phyloP scores from a whole-genome alignment of 2,888 invertebrate species.

The Lathronympha strigana region DNA sequence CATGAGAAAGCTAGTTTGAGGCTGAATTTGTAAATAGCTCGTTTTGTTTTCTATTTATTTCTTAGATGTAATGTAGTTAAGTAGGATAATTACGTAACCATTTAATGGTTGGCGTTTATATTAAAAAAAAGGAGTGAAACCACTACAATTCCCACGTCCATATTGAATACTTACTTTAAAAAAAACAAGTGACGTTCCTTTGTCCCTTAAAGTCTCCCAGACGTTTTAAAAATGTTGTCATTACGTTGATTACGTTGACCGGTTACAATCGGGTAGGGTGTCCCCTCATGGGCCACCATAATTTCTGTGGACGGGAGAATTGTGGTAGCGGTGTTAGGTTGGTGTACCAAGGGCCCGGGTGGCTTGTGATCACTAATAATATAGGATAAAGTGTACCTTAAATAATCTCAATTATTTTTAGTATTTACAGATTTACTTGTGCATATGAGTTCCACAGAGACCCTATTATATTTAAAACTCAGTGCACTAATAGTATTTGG shows the following conservation, averaged over 20 bases:
- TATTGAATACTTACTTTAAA: not conserved
- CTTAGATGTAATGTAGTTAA: conserved; percentile 56
- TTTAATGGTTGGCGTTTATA: conserved; percentile 59
- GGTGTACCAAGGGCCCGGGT: conserved; percentile 50
- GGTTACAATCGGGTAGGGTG: too few relatives aligned
- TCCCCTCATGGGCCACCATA: too few relatives aligned
- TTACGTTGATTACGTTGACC: too few relatives aligned
- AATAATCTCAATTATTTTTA: conserved; percentile 77
- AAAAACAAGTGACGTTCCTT: too few relatives aligned
- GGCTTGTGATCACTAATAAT: conserved; percentile 69
- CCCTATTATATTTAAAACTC: not conserved
- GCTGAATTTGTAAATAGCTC: conserved; percentile 73
- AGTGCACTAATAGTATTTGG: too few relatives aligned
- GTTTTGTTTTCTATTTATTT: conserved; percentile 73
- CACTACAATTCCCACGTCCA: not conserved
- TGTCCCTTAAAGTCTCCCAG: too few relatives aligned
- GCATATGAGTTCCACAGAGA: not conserved
- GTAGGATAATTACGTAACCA: conserved; percentile 56
- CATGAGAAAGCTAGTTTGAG: conserved; percentile 53
- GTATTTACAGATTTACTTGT: conserved; percentile 29
- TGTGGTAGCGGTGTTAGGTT: conserved; percentile 20
- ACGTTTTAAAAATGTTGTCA: too few relatives aligned
- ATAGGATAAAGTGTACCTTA: conserved; percentile 70
- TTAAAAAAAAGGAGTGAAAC: not conserved
- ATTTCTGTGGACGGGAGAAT: not conserved